Evolutionary conservation across 1,140 invertebrate genomes (phyloP).

Genomic region (Orchesella cincta): DNA sequence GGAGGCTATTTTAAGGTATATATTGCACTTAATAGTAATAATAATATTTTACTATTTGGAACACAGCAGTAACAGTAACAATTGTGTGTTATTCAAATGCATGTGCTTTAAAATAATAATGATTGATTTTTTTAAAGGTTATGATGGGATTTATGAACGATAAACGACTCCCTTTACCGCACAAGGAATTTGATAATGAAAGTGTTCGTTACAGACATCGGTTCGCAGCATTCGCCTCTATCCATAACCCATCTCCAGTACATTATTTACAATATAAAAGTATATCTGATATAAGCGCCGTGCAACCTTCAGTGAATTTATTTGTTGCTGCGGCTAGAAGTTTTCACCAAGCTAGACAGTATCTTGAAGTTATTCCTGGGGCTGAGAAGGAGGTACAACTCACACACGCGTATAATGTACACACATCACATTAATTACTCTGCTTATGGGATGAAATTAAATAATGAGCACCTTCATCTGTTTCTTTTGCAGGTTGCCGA

Average conservation of each 20-base stretch:
- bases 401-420: neutral
- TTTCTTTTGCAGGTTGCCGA: constrained; percentile 70
- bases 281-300: constrained; percentile 45
- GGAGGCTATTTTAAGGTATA: constrained; percentile 93
- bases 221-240: constrained; percentile 81
- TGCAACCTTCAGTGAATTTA: constrained; percentile 60
- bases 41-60: constrained; percentile 53
- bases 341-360: constrained; percentile 84
- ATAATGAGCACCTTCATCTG: constrained; percentile 19
- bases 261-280: constrained; percentile 81
- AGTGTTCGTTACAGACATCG: constrained; percentile 91
- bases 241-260: constrained; percentile 86
- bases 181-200: constrained; percentile 89
- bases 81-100: too few relatives aligned
- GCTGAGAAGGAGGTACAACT: constrained; percentile 75
- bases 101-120: too few relatives aligned
- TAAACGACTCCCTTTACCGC: constrained; percentile 71
- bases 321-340: constrained; percentile 84
- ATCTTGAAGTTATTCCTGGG: constrained; percentile 76
- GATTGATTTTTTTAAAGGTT: constrained; percentile 60
- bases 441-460: neutral
- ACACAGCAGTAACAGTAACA: too few relatives aligned
- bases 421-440: neutral
- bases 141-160: constrained; percentile 72
- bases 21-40: too few relatives aligned